A percentile compares a stretch with the other conserved stretches of the same genome.
phyloP scores from a whole-genome alignment of 2,113 vertebrate species.

The Paratilapia polleni region DNA sequence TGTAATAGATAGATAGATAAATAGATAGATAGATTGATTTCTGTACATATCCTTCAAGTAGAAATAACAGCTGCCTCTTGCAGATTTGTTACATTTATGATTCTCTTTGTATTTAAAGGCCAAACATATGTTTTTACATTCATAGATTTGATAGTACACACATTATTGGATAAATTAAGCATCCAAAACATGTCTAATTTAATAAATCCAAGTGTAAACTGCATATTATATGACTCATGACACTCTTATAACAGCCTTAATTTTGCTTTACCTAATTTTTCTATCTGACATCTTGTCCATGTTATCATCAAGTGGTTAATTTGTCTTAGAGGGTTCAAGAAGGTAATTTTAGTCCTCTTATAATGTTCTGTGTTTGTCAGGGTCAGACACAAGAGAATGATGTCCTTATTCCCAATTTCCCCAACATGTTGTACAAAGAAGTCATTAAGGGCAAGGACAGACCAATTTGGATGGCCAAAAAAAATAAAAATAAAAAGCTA shows the following conservation, averaged over 20 bases:
- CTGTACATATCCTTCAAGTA: too few relatives aligned
- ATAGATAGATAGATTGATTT: too few relatives aligned
- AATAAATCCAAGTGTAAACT: background rate
- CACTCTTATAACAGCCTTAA: background rate
- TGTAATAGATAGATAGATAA: too few relatives aligned
- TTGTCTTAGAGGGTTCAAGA: background rate
- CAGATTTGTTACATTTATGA: background rate
- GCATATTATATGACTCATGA: background rate
- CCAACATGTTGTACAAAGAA: background rate
- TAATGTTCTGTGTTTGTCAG: background rate
- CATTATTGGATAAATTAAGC: background rate
- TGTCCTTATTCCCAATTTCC: background rate
- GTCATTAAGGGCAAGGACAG: background rate
- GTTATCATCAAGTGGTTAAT: background rate
- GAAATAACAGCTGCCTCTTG: background rate
- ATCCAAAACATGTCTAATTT: background rate
- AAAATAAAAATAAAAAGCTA: too few relatives aligned
- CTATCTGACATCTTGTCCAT: background rate
- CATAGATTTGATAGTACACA: background rate
- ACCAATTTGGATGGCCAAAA: background rate
- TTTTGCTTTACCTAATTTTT: constrained; percentile 1
- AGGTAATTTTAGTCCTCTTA: background rate
- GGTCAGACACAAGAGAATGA: background rate
- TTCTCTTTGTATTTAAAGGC: background rate
- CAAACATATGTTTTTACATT: background rate